These are phyloP conservation scores for Dolomedes plantarius DNA, from an alignment of 2,888 invertebrate genomes.

Conservation along the genomic window DNA sequence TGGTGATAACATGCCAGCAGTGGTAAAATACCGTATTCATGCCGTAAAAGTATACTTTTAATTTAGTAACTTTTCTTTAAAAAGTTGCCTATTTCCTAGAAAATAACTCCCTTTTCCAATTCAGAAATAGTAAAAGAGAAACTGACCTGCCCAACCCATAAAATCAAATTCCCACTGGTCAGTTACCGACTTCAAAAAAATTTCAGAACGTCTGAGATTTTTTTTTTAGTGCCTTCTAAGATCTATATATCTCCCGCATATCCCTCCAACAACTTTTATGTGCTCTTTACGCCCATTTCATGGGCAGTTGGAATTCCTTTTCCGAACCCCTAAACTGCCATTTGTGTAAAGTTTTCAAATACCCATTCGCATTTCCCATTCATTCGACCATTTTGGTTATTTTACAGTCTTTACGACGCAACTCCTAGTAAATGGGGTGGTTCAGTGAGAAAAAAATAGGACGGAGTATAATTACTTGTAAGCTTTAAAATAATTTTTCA, in stretches of 20 bases:
- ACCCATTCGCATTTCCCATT: slow-evolving; percentile 8
- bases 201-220: neutral
- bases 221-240: neutral
- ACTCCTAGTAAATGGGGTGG: neutral
- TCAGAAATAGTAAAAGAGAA: too few relatives aligned
- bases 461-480: neutral
- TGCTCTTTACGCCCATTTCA: neutral
- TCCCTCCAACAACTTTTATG: neutral
- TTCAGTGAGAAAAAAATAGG: neutral
- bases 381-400: slow-evolving; percentile 11
- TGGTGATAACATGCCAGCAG: too few relatives aligned
- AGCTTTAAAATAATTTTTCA: neutral
- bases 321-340: neutral
- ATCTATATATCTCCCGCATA: neutral
- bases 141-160: neutral
- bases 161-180: neutral
- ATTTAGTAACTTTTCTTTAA: too few relatives aligned
- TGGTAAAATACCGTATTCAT: too few relatives aligned
- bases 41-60: too few relatives aligned
- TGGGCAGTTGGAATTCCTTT: slow-evolving; percentile 5
- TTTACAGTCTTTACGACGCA: slow-evolving; percentile 3
- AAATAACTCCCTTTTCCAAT: too few relatives aligned
- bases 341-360: neutral
- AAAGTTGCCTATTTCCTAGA: too few relatives aligned
- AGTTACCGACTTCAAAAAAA: neutral